Percentiles rank a stretch among this genome's conserved stretches.
Conservation (phyloP, 2,797 vertebrate genomes). For the Atherinosoma microstoma region DNA sequence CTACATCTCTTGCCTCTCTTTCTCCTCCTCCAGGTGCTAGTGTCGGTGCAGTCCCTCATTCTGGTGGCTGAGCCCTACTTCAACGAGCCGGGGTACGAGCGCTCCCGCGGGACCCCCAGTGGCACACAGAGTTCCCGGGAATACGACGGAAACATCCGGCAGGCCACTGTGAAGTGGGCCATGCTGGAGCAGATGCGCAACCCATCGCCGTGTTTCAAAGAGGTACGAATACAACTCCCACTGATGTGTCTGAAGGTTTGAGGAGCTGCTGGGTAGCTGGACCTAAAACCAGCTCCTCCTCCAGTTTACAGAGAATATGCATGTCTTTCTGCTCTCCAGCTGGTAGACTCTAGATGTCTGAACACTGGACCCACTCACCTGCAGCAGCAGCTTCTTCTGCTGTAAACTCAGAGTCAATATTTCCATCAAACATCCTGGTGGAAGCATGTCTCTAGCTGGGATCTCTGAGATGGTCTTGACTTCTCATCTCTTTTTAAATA, state of each 20-base stretch:
- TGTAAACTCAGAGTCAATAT: too few species aligned
- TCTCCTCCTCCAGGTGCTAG: conserved; percentile 88
- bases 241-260: not conserved
- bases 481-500: too few species aligned
- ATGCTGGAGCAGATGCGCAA: conserved; percentile 99
- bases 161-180: conserved; percentile 98
- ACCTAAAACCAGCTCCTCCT: not conserved
- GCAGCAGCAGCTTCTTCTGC: too few species aligned
- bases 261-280: not conserved
- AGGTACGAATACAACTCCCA: conserved; percentile 81
- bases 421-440: too few species aligned
- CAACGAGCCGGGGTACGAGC: conserved; percentile 97
- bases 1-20: too few species aligned
- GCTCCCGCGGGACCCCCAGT: conserved; percentile 95
- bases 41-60: conserved; percentile 97
- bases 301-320: too few species aligned
- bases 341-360: too few species aligned
- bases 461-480: too few species aligned
- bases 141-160: conserved; percentile 97
- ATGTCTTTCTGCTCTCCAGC: too few species aligned
- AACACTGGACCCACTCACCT: too few species aligned
- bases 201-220: conserved; percentile 97
- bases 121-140: conserved; percentile 98
- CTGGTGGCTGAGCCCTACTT: conserved; percentile 98
- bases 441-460: too few species aligned